Percentiles rank a stretch among this genome's conserved stretches.
These are phyloP conservation scores for Orius insidiosus DNA, from an alignment of 1,140 invertebrate species.

Conservation along the genomic window DNA sequence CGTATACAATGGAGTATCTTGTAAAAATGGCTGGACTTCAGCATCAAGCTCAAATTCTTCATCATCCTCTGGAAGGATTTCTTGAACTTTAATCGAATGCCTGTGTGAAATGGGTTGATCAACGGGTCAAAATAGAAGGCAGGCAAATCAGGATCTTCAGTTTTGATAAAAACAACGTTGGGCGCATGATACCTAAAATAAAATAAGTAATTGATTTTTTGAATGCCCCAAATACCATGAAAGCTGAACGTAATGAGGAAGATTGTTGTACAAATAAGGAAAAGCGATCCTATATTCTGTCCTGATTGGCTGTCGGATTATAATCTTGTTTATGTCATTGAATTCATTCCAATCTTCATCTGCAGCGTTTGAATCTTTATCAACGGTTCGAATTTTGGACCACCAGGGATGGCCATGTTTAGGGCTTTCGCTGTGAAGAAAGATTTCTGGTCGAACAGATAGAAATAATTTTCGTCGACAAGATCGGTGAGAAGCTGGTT, in stretches of 20 bases:
- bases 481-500: conserved; percentile 98
- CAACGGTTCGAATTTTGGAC: conserved; percentile 97
- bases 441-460: conserved; percentile 96
- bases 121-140: conserved; percentile 99
- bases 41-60: conserved; percentile 89
- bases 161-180: conserved; percentile 98
- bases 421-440: conserved; percentile 99
- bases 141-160: conserved; percentile 98
- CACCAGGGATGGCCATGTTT: conserved; percentile 99
- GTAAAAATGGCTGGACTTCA: conserved; percentile 77
- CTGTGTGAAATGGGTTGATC: conserved; percentile 98
- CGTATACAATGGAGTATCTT: conserved; percentile 89
- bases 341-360: conserved; percentile 99
- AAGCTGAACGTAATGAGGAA: conserved; percentile 88
- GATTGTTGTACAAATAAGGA: conserved; percentile 97
- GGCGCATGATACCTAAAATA: conserved; percentile 88
- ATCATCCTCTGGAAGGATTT: conserved; percentile 80
- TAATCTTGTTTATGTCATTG: conserved; percentile 99
- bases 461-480: conserved; percentile 98
- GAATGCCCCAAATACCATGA: conserved; percentile 58
- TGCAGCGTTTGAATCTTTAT: conserved; percentile 93
- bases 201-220: conserved; percentile 8
- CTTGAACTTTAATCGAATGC: conserved; percentile 62
- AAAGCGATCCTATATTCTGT: conserved; percentile 99
- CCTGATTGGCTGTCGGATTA: conserved; percentile 93